Percentiles rank a stretch among this genome's conserved stretches.
Evolutionary conservation across 2,113 vertebrate genomes (phyloP).

Genomic region (Lipophrys pholis): DNA sequence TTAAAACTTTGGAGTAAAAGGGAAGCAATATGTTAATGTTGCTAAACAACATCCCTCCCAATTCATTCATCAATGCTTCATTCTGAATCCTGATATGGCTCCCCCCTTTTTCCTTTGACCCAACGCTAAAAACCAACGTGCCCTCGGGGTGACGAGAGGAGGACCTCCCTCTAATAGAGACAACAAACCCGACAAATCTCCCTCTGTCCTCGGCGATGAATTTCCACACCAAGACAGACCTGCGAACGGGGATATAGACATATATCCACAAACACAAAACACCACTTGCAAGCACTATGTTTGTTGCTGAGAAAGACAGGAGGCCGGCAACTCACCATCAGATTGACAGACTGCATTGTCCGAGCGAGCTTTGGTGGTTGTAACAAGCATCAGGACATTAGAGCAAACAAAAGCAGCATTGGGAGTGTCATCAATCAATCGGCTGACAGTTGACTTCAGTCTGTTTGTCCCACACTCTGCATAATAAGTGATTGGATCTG

Average conservation of each 20-base stretch:
- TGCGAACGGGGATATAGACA: conserved; percentile 12
- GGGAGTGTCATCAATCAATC: conserved; percentile 98
- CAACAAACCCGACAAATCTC: conserved; percentile 86
- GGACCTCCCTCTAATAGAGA: conserved; percentile 78
- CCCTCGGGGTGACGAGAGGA: conserved; percentile 74
- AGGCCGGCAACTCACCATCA: conserved; percentile 79
- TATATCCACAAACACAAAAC: conserved; percentile 12
- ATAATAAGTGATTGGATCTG: conserved; percentile 99
- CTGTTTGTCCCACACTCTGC: conserved; percentile 99
- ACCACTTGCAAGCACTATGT: conserved; percentile 44
- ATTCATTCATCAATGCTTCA: conserved; percentile 83
- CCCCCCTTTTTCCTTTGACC: conserved; percentile 41
- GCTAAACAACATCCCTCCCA: conserved; percentile 10
- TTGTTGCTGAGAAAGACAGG: conserved; percentile 69
- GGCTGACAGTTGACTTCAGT: conserved; percentile 96
- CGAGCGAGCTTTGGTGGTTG: conserved; percentile 92
- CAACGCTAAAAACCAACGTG: conserved; percentile 66
- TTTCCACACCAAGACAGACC: conserved; percentile 27
- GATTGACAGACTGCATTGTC: conserved; percentile 96
- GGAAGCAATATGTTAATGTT: neutral
- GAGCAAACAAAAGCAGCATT: conserved; percentile 94
- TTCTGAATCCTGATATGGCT: conserved; percentile 70
- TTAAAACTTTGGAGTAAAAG: neutral
- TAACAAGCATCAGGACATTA: conserved; percentile 98
- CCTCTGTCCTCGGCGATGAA: conserved; percentile 75